A percentile compares a stretch with the other conserved stretches of the same genome.
phyloP scores from a whole-genome alignment of 2,113 vertebrate genomes.

The Gnathonemus longibarbis region DNA sequence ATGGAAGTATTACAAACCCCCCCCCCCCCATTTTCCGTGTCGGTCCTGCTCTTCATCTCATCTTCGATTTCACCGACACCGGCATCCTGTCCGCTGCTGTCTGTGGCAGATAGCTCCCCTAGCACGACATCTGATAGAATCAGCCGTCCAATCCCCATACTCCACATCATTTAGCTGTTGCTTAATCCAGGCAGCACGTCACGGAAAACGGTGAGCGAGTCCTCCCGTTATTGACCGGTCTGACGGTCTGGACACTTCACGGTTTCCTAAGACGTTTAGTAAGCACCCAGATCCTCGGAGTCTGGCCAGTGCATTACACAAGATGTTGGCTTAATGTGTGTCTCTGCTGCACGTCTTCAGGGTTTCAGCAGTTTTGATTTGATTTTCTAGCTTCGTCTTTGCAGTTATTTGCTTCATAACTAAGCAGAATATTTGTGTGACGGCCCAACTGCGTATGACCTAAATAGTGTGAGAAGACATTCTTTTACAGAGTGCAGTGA shows the following conservation, averaged over 20 bases:
- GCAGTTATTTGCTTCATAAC: not conserved
- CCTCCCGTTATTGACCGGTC: not conserved
- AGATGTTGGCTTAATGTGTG: not conserved
- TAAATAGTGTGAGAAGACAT: not conserved
- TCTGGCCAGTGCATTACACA: not conserved
- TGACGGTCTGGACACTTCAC: not conserved
- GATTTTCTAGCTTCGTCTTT: not conserved
- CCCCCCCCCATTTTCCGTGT: no score
- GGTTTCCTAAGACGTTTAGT: not conserved
- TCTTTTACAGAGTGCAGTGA: not conserved
- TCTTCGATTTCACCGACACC: not conserved
- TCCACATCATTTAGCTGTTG: not conserved
- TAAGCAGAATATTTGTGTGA: not conserved
- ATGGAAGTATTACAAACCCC: not conserved
- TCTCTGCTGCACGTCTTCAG: not conserved
- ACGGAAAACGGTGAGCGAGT: not conserved
- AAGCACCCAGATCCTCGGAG: not conserved
- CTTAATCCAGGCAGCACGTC: not conserved
- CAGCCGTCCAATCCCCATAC: not conserved
- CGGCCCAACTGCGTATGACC: not conserved
- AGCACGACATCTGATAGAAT: not conserved
- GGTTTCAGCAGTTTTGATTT: not conserved
- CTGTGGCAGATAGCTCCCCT: not conserved
- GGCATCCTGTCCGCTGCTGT: not conserved
- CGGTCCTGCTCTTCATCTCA: not conserved